Evolutionary conservation across 2,113 vertebrate genomes (phyloP), one percentile per base, ranked within the genome.

Genomic region (Columbina picui): DNA sequence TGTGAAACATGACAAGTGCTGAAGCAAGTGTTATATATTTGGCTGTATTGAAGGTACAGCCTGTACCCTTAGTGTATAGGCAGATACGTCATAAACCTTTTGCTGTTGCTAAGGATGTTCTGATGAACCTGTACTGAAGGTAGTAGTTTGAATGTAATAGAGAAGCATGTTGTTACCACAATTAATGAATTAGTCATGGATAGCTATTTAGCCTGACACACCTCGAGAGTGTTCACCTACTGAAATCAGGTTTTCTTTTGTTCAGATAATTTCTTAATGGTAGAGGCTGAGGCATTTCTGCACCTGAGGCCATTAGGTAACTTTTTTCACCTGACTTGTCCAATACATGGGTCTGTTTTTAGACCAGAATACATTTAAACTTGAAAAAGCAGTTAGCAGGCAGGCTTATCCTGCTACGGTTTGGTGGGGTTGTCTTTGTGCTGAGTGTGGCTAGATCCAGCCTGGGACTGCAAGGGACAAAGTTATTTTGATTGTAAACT

Each of bases 151-250:
- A n/a, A 30, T 49, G 60, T 64, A 39, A 61, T 71, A 57, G 73
- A 78, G 52, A 57, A 84, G 25, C 36, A 7, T 79, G 75, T 65
- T 81, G 69, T 92, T 84, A 75, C 73, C 25, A 49, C 56, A 61
- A 30, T 87, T 90, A 71, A 84, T 78, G 60, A 88, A 41, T 94
- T 87, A 91, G 82, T 96, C 77, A 95, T 78, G 53, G 75, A 19
- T 5, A 92, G 16, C 68, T 92, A 14, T 81, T 75, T 81, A 75
- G 79, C 63, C 47, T 94, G 92, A 96, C 90, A 93, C 87, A 77
- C 93, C 91, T 93, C 0, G 9, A 84, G 86, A 94, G 71, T 49
- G 71, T 61, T 96, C 55, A 49, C 39, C 79, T 71, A 7, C 79
- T 81, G 76, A 88, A 92, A 77, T 52, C 34, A 17, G 49, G 27